Evolutionary conservation across 2,113 vertebrate species (phyloP), one percentile per base, ranked within the genome.

Genomic region (Alethe castanea): DNA sequence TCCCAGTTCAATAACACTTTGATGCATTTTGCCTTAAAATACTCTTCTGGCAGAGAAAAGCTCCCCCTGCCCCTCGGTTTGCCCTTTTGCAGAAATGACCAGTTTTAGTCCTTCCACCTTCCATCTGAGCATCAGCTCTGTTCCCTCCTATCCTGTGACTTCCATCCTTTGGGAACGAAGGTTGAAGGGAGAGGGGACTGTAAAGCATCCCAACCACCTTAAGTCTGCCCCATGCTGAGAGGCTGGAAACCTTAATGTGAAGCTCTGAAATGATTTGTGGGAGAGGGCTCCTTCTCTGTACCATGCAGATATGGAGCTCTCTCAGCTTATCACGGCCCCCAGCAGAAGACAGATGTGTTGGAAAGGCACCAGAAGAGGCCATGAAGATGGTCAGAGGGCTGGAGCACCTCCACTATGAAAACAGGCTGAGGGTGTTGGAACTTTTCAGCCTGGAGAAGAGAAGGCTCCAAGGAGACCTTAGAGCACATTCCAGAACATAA

Each of bases 11-110:
- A 26, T 48, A 52, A 64, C 8, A 1, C 40, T 82, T 81, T 88
- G 95, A 87, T 25, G 56, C 31, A 6, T 95, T 93, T 91, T 89
- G 73, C 85, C 84, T 97, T 86, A 85, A 93, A 96, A 95, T 76
- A 81, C 42, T 92, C 36, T 28, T 23, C 56, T 2, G 1, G 71
- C 88, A 64, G 53, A 60, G 50, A 67, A 60, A 42, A 80, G 22
- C 5, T 2, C 28, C 94, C 69, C 40, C 29, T 9, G 19, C 60
- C 36, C 54, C 38, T 69, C 66, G 38, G 11, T 86, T 90, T 86
- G 89, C 59, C 95, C 94, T 95, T 95, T 92, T 44, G 36, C 36
- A 56, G 69, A 69, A 84, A 26, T 33, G 53, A 67, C 53, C 45
- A 16, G 62, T 50, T 92, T 79, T 61, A 64, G 70, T 82, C 71